phyloP scores from a whole-genome alignment of 2,888 invertebrate species.

The Cecidostiba fungosa region DNA sequence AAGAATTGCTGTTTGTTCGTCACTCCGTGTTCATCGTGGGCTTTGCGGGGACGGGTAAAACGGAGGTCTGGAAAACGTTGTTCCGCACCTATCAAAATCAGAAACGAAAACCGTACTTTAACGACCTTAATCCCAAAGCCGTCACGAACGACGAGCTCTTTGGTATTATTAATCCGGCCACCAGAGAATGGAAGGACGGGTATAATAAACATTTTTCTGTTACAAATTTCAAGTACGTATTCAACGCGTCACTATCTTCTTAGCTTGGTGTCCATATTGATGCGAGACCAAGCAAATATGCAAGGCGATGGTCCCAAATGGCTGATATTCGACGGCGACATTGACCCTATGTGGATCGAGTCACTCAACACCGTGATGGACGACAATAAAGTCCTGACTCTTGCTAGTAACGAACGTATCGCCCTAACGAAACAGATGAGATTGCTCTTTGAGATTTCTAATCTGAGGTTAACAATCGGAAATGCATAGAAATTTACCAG shows the following conservation, averaged over 20 bases:
- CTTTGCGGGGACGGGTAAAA: conserved; percentile 94
- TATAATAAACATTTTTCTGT: conserved; percentile 61
- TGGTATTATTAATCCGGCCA: conserved; percentile 95
- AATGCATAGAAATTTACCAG: background rate
- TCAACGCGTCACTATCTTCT: background rate
- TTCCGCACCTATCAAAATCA: conserved; percentile 91
- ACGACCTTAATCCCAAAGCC: conserved; percentile 97
- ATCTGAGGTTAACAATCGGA: conserved; percentile 80
- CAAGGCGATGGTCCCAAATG: conserved; percentile 93
- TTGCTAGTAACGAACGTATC: conserved; percentile 97
- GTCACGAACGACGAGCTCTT: conserved; percentile 97
- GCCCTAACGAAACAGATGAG: conserved; percentile 94
- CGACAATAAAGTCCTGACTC: conserved; percentile 95
- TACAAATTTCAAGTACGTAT: background rate
- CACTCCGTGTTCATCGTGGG: conserved; percentile 96
- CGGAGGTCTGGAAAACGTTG: conserved; percentile 95
- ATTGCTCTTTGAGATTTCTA: conserved; percentile 95
- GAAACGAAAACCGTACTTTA: conserved; percentile 90
- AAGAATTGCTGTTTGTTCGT: conserved; percentile 95
- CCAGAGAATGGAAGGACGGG: conserved; percentile 95
- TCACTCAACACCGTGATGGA: conserved; percentile 98
- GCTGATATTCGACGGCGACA: conserved; percentile 97
- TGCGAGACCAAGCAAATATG: conserved; percentile 96
- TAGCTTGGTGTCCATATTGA: conserved; percentile 93
- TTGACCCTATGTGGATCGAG: conserved; percentile 99